Base-by-base conservation (phyloP, 2,888 invertebrate genomes). In the Vanessa cardui region DNA sequence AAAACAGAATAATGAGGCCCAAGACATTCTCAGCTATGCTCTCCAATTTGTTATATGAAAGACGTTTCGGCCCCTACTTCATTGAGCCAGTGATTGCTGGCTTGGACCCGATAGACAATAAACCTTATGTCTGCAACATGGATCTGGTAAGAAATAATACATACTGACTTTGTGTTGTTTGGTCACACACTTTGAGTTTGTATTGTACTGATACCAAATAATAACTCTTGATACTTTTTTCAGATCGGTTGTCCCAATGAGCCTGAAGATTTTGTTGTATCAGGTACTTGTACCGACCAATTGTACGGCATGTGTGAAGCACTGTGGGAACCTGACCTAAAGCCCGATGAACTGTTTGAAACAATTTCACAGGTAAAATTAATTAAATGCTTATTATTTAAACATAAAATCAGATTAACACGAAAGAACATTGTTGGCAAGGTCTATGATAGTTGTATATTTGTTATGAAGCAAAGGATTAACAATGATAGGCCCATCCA, bases 241-340 rank as follows among this genome's bases (percentile, higher is more conserved):
- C 78, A 93, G 93, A 93, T 93, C 83, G 94, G 98, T 8, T 98
- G 98, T 79, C 94, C 96, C 0, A 97, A 97, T 90, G 95, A 95
- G 72, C 97, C 99, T 0, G 96, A 97, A 78, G 99, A 99, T 85
- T 99, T 99, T 94, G 99, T 99, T 4, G 98, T 99, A 0, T 96
- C 97, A n/a, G 99, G 99, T 12, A 98, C 98, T 8, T 99, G 98
- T 78, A 94, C 96, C 0, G 96, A 97, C 73, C 97, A 98, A 80
- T 87, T 98, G 75, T 98, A 96, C 80, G 98, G 98, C 80, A 99
- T 99, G 98, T 99, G 99, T 91, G 99, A 99, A 93, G 96, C 98
- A 0, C 90, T 99, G 31, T 99, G 98, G 96, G 97, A 97, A 80
- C 98, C 98, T 0, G 94, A 99, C 85, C 92, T 99, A 83, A 95